These are phyloP conservation scores for Scrobipalpa atriplicella DNA, from an alignment of 2,888 invertebrate genomes.

Conservation along the genomic window DNA sequence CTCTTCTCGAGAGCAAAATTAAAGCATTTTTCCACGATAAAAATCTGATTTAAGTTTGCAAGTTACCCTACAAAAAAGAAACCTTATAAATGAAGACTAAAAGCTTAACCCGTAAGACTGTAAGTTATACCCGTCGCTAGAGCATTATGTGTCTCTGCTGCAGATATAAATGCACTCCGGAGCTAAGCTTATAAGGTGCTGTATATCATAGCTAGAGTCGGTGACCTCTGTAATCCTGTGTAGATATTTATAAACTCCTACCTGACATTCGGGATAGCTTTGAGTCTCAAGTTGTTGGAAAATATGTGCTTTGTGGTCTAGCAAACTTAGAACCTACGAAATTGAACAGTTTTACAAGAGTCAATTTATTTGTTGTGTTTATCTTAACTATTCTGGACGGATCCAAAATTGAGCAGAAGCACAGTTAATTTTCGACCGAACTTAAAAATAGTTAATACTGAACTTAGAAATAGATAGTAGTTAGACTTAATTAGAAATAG, in stretches of 20 bases:
- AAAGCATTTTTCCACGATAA: neutral
- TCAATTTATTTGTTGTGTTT: neutral
- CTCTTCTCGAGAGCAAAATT: neutral
- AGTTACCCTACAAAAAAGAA: neutral
- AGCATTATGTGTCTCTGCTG: constrained; percentile 18
- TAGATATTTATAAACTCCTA: constrained; percentile 9
- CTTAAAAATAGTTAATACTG: too few species aligned
- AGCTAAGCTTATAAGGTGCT: constrained; percentile 22
- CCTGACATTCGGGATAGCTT: neutral
- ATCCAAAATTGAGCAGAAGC: too few species aligned
- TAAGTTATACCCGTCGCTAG: constrained; percentile 20
- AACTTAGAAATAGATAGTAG: too few species aligned
- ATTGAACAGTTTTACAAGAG: neutral
- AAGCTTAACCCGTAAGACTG: constrained; percentile 16
- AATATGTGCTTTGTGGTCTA: neutral
- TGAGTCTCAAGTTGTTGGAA: neutral
- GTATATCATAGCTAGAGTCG: constrained; percentile 23
- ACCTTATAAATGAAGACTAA: constrained; percentile 17
- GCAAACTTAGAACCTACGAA: neutral
- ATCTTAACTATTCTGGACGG: too few species aligned
- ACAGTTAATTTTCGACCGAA: too few species aligned
- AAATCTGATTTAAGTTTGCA: neutral
- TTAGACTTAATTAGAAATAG: too few species aligned
- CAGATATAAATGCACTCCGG: constrained; percentile 20
- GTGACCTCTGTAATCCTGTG: constrained; percentile 15